Percentiles rank a stretch among this genome's conserved stretches.
Conservation (phyloP, 2,113 vertebrate species). For the Pteropus alecto region DNA sequence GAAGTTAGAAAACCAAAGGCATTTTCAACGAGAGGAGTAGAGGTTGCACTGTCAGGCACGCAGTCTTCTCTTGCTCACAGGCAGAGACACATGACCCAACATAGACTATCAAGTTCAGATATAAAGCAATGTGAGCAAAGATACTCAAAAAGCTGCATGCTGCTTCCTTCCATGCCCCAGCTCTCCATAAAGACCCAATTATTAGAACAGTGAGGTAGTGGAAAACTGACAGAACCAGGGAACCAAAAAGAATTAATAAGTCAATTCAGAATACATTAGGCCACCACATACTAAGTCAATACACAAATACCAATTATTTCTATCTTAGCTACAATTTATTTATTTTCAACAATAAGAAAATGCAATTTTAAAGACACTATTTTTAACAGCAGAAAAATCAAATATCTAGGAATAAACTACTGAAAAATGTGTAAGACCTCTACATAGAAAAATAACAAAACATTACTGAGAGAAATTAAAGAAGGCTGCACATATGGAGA, state of each 20-base stretch:
- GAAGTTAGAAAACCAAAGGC: not conserved
- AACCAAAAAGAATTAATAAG: not conserved
- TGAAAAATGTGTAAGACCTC: not conserved
- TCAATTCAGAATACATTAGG: not conserved
- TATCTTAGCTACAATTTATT: not conserved
- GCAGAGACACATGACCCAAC: not conserved
- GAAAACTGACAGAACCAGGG: not conserved
- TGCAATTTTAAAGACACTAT: not conserved
- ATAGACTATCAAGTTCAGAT: not conserved
- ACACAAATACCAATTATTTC: not conserved
- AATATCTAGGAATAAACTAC: not conserved
- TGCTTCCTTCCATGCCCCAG: not conserved
- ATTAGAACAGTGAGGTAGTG: not conserved
- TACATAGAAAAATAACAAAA: not conserved
- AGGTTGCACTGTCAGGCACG: not conserved
- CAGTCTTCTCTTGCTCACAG: not conserved
- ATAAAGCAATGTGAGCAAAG: not conserved
- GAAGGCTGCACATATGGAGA: not conserved
- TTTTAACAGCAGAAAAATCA: not conserved
- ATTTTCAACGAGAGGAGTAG: not conserved
- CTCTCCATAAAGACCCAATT: not conserved
- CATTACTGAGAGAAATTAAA: not conserved
- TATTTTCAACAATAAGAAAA: not conserved
- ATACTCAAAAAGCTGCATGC: not conserved
- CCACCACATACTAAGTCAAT: not conserved